Evolutionary conservation across 2,113 vertebrate species (phyloP).

Genomic region (Podiceps cristatus): DNA sequence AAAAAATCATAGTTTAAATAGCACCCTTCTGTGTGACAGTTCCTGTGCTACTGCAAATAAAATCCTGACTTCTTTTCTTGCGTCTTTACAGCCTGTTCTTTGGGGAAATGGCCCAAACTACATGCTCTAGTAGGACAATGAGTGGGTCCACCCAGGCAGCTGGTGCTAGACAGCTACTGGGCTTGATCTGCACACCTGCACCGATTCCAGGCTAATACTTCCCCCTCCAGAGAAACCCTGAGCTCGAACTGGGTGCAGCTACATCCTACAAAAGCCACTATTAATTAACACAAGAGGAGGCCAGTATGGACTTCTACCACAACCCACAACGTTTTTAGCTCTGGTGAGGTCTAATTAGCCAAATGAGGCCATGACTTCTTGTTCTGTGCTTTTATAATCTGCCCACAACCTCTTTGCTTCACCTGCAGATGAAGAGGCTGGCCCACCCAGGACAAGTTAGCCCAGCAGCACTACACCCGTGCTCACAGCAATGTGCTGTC

Average conservation of each 20-base stretch:
- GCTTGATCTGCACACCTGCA: not conserved
- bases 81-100: not conserved
- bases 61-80: not conserved
- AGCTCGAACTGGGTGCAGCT: not conserved
- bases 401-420: not conserved
- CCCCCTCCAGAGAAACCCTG: not conserved
- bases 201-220: not conserved
- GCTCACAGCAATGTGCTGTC: accelerated
- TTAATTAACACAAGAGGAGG: accelerated
- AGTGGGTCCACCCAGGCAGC: not conserved
- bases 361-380: not conserved
- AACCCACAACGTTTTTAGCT: not conserved
- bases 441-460: not conserved
- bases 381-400: not conserved
- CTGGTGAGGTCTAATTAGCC: not conserved
- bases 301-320: not conserved
- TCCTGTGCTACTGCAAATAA: not conserved
- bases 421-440: not conserved
- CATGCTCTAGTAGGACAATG: not conserved
- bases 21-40: not conserved
- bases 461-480: not conserved
- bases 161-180: not conserved
- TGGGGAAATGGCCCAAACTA: not conserved
- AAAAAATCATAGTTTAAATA: not conserved
- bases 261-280: not conserved